A percentile compares a stretch with the other conserved stretches of the same genome.
phyloP scores from a whole-genome alignment of 1,140 invertebrate species.

The Drosophila erecta region DNA sequence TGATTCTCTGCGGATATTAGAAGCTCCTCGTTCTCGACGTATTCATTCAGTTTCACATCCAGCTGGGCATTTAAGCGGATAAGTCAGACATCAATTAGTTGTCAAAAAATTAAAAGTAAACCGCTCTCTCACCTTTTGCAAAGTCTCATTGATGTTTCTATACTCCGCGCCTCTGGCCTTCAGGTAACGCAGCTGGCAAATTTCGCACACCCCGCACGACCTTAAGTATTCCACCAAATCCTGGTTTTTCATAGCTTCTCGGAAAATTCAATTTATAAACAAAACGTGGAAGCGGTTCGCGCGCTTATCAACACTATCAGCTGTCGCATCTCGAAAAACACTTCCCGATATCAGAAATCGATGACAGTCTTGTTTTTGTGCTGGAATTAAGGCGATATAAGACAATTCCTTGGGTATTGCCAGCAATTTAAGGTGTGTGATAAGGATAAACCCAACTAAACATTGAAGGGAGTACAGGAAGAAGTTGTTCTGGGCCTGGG shows the following conservation, averaged over 20 bases:
- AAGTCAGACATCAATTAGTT: constrained; percentile 9
- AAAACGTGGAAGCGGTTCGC: constrained; percentile 51
- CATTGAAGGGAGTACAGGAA: not conserved
- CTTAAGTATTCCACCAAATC: constrained; percentile 84
- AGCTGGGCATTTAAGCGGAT: constrained; percentile 29
- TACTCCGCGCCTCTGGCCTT: constrained; percentile 85
- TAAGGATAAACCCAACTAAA: not conserved
- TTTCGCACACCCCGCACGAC: constrained; percentile 85
- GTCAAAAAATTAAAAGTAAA: not conserved
- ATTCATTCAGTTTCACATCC: constrained; percentile 48
- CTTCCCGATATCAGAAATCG: not conserved
- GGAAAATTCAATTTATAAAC: constrained; percentile 44
- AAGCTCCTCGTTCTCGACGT: not conserved
- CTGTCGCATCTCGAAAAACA: not conserved
- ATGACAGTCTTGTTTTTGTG: not conserved
- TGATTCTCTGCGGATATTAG: not conserved
- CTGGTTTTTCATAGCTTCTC: constrained; percentile 69
- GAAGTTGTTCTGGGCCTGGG: not conserved
- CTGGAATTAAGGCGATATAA: constrained; percentile 19
- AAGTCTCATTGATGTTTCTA: constrained; percentile 79
- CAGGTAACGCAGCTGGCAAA: constrained; percentile 86
- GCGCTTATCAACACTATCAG: constrained; percentile 18
- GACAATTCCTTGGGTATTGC: constrained; percentile 42
- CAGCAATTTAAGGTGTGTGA: constrained; percentile 50
- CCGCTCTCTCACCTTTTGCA: constrained; percentile 71